phyloP scores from a whole-genome alignment of 2,888 invertebrate species.

The Ceramica pisi region DNA sequence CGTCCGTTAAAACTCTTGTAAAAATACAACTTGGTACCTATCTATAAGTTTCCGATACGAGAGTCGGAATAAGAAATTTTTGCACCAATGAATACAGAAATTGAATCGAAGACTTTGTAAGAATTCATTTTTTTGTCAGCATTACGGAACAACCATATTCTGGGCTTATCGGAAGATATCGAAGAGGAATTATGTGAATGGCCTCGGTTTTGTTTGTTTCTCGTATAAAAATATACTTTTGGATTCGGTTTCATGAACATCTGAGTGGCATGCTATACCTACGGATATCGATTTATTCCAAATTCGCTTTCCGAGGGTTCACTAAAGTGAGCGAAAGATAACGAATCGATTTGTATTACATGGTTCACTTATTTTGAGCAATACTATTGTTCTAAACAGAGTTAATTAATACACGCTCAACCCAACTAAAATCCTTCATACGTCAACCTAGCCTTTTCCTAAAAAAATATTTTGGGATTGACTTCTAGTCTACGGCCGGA shows the following conservation, averaged over 20 bases:
- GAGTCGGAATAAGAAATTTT: conserved; percentile 67
- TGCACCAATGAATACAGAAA: conserved; percentile 77
- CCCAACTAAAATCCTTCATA: too few species aligned
- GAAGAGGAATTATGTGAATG: conserved; percentile 40
- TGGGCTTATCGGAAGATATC: conserved; percentile 49
- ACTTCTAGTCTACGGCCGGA: too few species aligned
- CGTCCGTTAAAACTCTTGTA: conserved; percentile 55
- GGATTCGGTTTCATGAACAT: conserved; percentile 31
- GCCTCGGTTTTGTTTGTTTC: conserved; percentile 38
- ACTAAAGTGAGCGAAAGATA: not conserved
- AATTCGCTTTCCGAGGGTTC: conserved; percentile 6
- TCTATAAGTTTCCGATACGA: conserved; percentile 59
- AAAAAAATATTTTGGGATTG: too few species aligned
- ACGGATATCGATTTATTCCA: conserved; percentile 1
- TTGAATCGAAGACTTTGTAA: conserved; percentile 69
- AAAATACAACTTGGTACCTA: conserved; percentile 53
- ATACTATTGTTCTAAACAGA: not conserved
- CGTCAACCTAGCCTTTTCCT: too few species aligned
- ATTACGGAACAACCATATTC: conserved; percentile 45
- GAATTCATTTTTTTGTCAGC: conserved; percentile 60
- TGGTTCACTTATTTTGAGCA: not conserved
- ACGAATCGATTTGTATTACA: conserved; percentile 13
- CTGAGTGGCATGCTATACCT: conserved; percentile 36
- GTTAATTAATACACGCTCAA: not conserved
- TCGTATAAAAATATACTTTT: conserved; percentile 35